Conservation (phyloP, 2,888 invertebrate species). For the Buathra laborator region DNA sequence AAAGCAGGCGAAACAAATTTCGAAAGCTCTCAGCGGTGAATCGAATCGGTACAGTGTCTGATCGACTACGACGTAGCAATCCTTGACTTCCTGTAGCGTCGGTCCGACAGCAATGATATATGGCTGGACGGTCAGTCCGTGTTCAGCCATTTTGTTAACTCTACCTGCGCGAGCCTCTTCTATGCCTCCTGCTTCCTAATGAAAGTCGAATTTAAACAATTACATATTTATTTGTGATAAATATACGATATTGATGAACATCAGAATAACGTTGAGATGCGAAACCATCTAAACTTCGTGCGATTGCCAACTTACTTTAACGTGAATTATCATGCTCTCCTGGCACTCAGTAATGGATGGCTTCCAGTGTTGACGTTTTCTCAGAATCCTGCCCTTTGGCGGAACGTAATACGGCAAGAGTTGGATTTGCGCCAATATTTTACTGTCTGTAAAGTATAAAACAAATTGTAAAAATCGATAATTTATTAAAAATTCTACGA, state of each 20-base stretch:
- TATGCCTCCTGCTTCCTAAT: constrained; percentile 28
- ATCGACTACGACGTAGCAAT: constrained; percentile 56
- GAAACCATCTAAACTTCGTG: no score
- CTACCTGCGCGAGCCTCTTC: constrained; percentile 18
- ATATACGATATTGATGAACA: no score
- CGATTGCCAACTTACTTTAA: not conserved
- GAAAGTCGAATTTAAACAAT: no score
- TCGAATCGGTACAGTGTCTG: constrained; percentile 48
- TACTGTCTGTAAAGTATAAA: not conserved
- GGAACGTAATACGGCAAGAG: not conserved
- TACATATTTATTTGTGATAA: no score
- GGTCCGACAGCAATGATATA: constrained; percentile 60
- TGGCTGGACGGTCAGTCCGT: constrained; percentile 58
- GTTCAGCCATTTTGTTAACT: constrained; percentile 23
- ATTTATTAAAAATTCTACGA: no score
- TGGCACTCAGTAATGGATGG: not conserved
- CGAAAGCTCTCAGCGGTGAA: constrained; percentile 51
- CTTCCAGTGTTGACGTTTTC: not conserved
- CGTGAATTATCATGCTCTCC: not conserved
- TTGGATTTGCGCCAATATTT: not conserved
- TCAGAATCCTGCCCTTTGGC: not conserved
- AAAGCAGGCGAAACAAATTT: constrained; percentile 58
- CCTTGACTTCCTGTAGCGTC: constrained; percentile 21
- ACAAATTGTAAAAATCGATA: not conserved
- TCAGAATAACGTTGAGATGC: no score